Evolutionary conservation across 2,888 invertebrate genomes (phyloP).

Genomic region (Drosophila maculinotata): DNA sequence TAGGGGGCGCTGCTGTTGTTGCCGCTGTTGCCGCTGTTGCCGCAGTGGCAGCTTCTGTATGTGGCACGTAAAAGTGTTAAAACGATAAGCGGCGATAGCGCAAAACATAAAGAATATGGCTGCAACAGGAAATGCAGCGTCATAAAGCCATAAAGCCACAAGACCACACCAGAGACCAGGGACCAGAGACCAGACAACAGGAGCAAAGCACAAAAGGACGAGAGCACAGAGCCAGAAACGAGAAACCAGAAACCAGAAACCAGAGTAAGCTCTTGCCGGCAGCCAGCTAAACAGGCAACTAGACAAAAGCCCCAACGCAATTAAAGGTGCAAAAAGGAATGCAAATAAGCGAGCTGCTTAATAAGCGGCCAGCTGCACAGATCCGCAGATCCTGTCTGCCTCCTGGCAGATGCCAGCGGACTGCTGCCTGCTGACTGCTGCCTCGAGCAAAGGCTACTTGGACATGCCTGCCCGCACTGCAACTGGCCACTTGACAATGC

Average conservation of each 20-base stretch:
- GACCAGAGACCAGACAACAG: slow-evolving; percentile 10
- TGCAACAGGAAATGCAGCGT: slow-evolving; percentile 52
- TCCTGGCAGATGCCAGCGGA: neutral
- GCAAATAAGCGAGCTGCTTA: slow-evolving; percentile 45
- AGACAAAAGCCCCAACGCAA: slow-evolving; percentile 55
- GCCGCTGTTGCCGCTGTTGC: slow-evolving; percentile 12
- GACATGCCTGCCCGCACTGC: slow-evolving; percentile 12
- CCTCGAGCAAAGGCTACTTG: slow-evolving; percentile 9
- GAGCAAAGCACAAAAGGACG: slow-evolving; percentile 3
- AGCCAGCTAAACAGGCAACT: slow-evolving; percentile 2
- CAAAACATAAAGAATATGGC: slow-evolving; percentile 58
- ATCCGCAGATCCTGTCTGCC: slow-evolving; percentile 2
- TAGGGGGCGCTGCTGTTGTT: slow-evolving; percentile 13
- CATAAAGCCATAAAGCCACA: slow-evolving; percentile 44
- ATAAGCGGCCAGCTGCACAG: slow-evolving; percentile 25
- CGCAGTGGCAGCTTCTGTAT: slow-evolving; percentile 19
- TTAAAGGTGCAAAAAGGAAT: slow-evolving; percentile 46
- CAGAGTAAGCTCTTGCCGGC: neutral
- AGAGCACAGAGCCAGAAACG: neutral
- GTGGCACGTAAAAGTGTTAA: slow-evolving; percentile 73
- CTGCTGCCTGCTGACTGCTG: neutral
- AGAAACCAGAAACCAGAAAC: neutral
- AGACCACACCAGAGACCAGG: neutral
- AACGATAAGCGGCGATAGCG: slow-evolving; percentile 68
- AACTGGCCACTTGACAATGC: slow-evolving; percentile 45